Base-by-base conservation (phyloP, 2,888 invertebrate species). In the Tiphia femorata region DNA sequence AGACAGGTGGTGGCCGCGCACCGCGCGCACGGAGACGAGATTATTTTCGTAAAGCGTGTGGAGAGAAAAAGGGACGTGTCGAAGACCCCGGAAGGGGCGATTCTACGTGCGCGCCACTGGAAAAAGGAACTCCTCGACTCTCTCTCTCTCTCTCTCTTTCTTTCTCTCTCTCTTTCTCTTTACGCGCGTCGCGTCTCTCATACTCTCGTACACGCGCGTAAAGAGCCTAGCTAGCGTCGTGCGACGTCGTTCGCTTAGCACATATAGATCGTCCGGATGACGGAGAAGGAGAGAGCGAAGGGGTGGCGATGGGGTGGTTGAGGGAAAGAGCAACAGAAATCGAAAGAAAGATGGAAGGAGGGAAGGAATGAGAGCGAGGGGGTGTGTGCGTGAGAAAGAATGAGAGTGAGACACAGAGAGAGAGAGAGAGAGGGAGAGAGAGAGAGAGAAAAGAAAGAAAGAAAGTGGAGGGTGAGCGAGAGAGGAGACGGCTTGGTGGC, bases 401-500 rank as follows among this genome's bases (percentile, higher is more conserved):
- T 8, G 1, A 6, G 17, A 7, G 30, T 8, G 10, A 14, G 10
- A 21, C 7, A 17, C 19, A 16, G 33, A 14, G 25, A 49, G 47
- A 64, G 60, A 47, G 57, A 46, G 58, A 46, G 23, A n/a, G 58
- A 54, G 61, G 53, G 58, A 46, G 56, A 54, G 42, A 29, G 35
- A 30, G 53, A 30, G 62, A 38, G 14, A n/a, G n/a, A n/a, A n/a
- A n/a, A n/a, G n/a, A n/a, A n/a, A n/a, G n/a, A n/a, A n/a, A n/a
- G n/a, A n/a, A n/a, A n/a, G n/a, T n/a, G n/a, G n/a, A n/a, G n/a
- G n/a, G n/a, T n/a, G n/a, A n/a, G n/a, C n/a, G n/a, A 33, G 38
- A 35, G 37, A 61, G 38, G 16, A 78, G 73, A 64, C 71, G 52
- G 49, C 51, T 58, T 70, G 68, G 60, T 72, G 52, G 46, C 51